Evolutionary conservation across 2,113 vertebrate species (phyloP).

Genomic region (Drymodes brunneopygia): DNA sequence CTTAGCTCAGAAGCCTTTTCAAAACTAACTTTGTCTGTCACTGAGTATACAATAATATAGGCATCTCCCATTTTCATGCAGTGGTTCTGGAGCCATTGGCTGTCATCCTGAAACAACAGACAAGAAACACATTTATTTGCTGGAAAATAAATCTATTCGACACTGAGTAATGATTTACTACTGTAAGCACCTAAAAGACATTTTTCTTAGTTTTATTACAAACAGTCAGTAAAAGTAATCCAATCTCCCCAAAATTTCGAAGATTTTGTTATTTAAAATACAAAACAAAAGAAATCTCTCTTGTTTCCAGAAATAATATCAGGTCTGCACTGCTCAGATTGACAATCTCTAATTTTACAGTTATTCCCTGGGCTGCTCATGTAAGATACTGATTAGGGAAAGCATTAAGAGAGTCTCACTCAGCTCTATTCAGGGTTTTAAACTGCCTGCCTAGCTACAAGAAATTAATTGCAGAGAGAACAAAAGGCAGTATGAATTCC

Average conservation of each 20-base stretch:
- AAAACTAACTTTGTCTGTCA: conserved; percentile 96
- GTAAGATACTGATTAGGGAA: not conserved
- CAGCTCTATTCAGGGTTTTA: not conserved
- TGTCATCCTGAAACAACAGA: conserved; percentile 80
- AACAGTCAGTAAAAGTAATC: not conserved
- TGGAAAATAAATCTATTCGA: not conserved
- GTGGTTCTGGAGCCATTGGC: conserved; percentile 91
- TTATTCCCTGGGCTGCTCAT: not conserved
- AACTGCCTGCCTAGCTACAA: not conserved
- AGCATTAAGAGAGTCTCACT: not conserved
- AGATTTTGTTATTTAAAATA: not conserved
- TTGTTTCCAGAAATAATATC: not conserved
- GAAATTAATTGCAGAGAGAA: not conserved
- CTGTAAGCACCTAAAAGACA: not conserved
- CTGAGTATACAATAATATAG: conserved; percentile 97
- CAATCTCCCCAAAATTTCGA: not conserved
- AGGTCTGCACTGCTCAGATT: not conserved
- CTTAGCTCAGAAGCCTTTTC: conserved; percentile 96
- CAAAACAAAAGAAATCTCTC: not conserved
- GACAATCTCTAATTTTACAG: not conserved
- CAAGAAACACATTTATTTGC: not conserved
- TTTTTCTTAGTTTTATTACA: not conserved
- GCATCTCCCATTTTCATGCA: conserved; percentile 98
- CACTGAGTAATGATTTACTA: not conserved
- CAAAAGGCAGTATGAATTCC: not conserved